Evolutionary conservation across 2,113 vertebrate genomes (phyloP), one percentile per base, ranked within the genome.

Genomic region (Syngnathus scovelli): DNA sequence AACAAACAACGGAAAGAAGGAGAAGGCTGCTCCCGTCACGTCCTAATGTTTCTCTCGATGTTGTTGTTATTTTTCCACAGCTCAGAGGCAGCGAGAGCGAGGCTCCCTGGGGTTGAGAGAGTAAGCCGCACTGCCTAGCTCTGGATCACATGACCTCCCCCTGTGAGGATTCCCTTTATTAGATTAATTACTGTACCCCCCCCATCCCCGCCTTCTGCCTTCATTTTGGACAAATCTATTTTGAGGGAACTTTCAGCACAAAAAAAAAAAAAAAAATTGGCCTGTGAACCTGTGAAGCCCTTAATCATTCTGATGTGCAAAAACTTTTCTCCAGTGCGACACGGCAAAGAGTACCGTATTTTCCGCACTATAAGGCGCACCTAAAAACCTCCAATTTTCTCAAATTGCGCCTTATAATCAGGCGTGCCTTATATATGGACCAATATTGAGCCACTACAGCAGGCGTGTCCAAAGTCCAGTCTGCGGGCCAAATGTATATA

Each of bases 21-120:
- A 69, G 67, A 64, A 63, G 56, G 37, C 74, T 68, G 75, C 55
- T 86, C 13, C 51, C 62, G 66, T 69, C 33, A 55, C 77, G 76
- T 78, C 76, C 72, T 78, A 81, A 81, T 79, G 78, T 76, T 78
- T 76, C 70, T 67, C 76, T 72, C 1, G 8, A 66, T 78, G 75
- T 72, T 72, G 75, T 69, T 85, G 76, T 86, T 52, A 19, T 52
- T 70, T 63, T 23, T 38, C 71, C 64, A 71, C 2, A 69, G 75
- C 74, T 71, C 23, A 43, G 19, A 61, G 36, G 19, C 19, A 27
- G 21, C 19, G 63, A 79, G 66, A 81, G 70, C 27, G 13, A 70
- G 21, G 36, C 64, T 84, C 83, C 79, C 84, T 56, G 38, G 77
- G 81, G 85, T 56, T 54, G 68, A 69, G 73, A 81, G 68, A 77